Evolutionary conservation across 1,140 invertebrate species (phyloP).

Genomic region (Cydia amplana): DNA sequence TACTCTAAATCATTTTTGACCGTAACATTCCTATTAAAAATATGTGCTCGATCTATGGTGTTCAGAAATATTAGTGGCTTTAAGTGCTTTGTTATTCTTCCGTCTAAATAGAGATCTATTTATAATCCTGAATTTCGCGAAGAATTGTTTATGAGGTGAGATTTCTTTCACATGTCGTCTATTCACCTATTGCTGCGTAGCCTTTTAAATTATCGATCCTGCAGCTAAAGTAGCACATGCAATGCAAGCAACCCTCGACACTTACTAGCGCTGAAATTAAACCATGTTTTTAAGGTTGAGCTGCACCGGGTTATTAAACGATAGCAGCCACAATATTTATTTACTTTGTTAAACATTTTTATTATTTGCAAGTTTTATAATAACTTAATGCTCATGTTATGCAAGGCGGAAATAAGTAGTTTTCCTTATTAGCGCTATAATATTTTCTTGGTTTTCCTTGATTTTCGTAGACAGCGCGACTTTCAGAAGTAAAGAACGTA

Average conservation of each 20-base stretch:
- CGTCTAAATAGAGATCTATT: conserved; percentile 26
- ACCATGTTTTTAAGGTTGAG: not conserved
- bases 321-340: too few species aligned
- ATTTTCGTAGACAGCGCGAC: not conserved
- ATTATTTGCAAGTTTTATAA: not conserved
- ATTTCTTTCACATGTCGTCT: conserved; percentile 6
- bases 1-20: not conserved
- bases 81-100: not conserved
- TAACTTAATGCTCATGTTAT: not conserved
- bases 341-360: too few species aligned
- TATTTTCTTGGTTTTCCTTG: not conserved
- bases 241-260: conserved; percentile 13
- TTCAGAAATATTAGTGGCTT: conserved; percentile 2
- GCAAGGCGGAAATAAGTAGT: not conserved
- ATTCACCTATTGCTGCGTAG: not conserved
- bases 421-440: not conserved
- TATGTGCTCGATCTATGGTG: conserved; percentile 13
- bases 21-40: conserved; percentile 11
- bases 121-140: conserved; percentile 18
- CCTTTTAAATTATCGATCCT: conserved; percentile 29
- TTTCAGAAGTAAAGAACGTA: not conserved
- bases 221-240: conserved; percentile 12
- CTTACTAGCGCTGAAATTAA: conserved; percentile 1
- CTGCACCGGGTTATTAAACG: not conserved
- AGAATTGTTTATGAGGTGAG: conserved; percentile 31